phyloP scores from a whole-genome alignment of 2,797 vertebrate genomes.

The Synaphobranchus kaupii region DNA sequence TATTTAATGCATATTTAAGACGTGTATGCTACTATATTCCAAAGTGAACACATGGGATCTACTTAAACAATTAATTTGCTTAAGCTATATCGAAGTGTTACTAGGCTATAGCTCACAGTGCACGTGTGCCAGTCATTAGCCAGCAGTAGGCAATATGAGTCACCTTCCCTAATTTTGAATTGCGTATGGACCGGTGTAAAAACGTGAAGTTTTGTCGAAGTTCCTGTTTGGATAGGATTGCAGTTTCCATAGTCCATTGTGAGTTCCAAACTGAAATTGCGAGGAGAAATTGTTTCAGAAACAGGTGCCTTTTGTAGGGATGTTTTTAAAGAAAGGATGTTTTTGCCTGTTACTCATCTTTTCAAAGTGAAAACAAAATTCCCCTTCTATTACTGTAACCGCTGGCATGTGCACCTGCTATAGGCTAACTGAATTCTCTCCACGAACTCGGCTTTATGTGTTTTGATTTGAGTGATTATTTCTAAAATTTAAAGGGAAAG shows the following conservation, averaged over 20 bases:
- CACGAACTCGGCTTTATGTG: background rate
- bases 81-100: background rate
- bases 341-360: conserved; percentile 19
- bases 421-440: background rate
- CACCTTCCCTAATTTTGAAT: conserved; percentile 12
- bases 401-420: conserved; percentile 10
- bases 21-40: background rate
- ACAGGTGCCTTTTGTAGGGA: conserved; percentile 16
- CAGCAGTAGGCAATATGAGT: conserved; percentile 13
- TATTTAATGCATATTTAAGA: background rate
- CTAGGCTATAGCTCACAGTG: background rate
- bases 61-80: no score
- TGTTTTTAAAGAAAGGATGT: background rate
- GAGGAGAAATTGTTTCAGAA: background rate
- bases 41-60: background rate
- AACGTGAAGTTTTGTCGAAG: conserved; percentile 9
- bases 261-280: background rate
- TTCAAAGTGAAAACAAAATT: conserved; percentile 18
- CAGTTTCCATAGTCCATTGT: conserved; percentile 4
- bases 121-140: background rate
- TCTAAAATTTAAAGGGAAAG: background rate
- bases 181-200: background rate
- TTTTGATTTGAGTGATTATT: background rate
- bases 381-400: conserved; percentile 1
- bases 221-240: conserved; percentile 25